Percentiles rank a stretch among this genome's conserved stretches.
These are phyloP conservation scores for Anarhynchus alexandrinus DNA, from an alignment of 2,113 vertebrate genomes.

Conservation along the genomic window DNA sequence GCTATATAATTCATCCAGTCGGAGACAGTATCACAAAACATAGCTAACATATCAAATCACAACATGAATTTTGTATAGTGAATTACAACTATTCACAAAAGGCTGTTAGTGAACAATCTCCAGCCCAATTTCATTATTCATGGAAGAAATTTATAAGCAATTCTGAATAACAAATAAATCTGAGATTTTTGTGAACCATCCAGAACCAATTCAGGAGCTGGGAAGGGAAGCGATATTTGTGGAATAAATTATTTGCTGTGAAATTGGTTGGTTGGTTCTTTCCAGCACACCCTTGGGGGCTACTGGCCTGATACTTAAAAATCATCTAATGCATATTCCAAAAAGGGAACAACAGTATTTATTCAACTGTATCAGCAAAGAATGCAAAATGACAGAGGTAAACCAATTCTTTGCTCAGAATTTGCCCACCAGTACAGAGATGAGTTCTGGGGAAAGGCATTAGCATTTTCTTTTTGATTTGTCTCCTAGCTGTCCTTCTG, in stretches of 20 bases:
- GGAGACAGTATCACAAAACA: not conserved
- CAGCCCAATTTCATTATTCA: constrained; percentile 33
- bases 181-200: not conserved
- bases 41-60: constrained; percentile 7
- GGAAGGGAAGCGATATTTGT: not conserved
- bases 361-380: not conserved
- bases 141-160: constrained; percentile 16
- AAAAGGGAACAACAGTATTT: not conserved
- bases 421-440: not conserved
- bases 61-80: not conserved
- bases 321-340: constrained; percentile 19
- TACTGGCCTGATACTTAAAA: constrained; percentile 25
- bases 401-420: not conserved
- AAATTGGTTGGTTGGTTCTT: not conserved
- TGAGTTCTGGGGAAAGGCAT: not conserved
- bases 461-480: not conserved
- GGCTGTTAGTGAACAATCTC: constrained; percentile 33
- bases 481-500: not conserved
- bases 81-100: constrained; percentile 3
- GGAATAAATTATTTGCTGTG: constrained; percentile 28
- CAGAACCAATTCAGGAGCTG: not conserved
- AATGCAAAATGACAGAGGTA: not conserved
- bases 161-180: constrained; percentile 34
- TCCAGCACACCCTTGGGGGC: not conserved
- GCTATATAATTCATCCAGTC: not conserved